Evolutionary conservation across 92 coral and sea anemone genomes (phyloP), one percentile per base, ranked within the genome.

Genomic region (Isaurus tuberculatus): DNA sequence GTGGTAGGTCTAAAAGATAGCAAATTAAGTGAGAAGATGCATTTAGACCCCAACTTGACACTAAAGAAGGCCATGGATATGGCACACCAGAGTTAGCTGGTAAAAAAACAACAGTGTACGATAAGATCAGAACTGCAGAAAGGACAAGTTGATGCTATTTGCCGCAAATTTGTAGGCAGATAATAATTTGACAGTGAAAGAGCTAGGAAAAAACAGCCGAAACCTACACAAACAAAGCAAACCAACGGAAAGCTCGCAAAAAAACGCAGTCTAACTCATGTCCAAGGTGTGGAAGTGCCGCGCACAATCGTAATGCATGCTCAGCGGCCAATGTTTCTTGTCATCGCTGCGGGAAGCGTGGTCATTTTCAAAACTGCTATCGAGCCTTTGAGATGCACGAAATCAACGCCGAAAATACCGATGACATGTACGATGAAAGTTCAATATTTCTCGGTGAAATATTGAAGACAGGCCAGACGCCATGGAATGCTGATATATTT

Each of bases 301-400:
- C 61, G 23, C 87, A 81, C 42, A 36, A 28, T n/a, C 34, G 61
- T 37, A 72, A 78, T 51, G 15, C 17, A 23, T 89, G 90, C 51
- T 87, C 89, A 7, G 89, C 84, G 28, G 78, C 36, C 17, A 79
- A 81, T 10, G 53, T 36, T 29, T 8, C 43, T 9, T 81, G 89
- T 27, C 68, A 77, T 40, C 84, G 87, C 8, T 90, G 82, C 71
- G 72, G 46, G 17, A 77, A 28, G 14, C 40, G 73, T 23, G 77
- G 77, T 31, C 85, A 81, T 46, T 81, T 33, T 11, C 49, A 29
- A 23, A 81, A 81, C 22, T 70, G 75, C 63, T 81, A 77, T 43
- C 77, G 64, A 4, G 28, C 72, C 13, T 48, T 49, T 26, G 42
- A 65, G 25, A 67, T 66, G 36, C 30, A 43, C 26, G 66, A 81